These are phyloP conservation scores for Corynorhinus townsendii DNA, from an alignment of 2,113 vertebrate genomes.

Conservation along the genomic window DNA sequence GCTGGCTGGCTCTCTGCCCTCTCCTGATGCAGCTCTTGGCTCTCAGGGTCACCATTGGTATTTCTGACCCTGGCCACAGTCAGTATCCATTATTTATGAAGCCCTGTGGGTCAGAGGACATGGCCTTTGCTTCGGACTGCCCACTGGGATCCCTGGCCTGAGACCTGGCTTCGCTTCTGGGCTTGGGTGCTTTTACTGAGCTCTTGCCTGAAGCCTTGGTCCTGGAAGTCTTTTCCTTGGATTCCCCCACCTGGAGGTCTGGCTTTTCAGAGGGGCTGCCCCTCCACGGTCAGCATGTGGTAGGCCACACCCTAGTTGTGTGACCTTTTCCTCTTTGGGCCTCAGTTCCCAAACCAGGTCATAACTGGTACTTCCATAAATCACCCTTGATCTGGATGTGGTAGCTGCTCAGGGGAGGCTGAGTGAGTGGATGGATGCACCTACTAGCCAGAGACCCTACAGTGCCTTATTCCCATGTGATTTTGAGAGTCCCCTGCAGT, in stretches of 20 bases:
- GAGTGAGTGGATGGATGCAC: neutral
- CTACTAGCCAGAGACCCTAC: neutral
- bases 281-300: neutral
- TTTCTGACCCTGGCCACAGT: neutral
- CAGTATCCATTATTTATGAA: neutral
- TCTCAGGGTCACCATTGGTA: conserved; percentile 42
- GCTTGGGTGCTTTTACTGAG: neutral
- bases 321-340: neutral
- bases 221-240: neutral
- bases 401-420: neutral
- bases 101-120: neutral
- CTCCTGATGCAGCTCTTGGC: conserved; percentile 36
- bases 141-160: neutral
- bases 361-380: neutral
- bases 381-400: neutral
- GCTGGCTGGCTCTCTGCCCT: conserved; percentile 54
- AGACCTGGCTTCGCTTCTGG: neutral
- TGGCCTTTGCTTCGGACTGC: neutral
- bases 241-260: neutral
- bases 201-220: neutral
- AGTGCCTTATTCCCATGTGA: neutral
- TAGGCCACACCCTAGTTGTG: neutral
- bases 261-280: neutral
- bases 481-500: neutral
- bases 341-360: neutral